Evolutionary conservation across 2,797 vertebrate species (phyloP).

Genomic region (Gastrophryne carolinensis): DNA sequence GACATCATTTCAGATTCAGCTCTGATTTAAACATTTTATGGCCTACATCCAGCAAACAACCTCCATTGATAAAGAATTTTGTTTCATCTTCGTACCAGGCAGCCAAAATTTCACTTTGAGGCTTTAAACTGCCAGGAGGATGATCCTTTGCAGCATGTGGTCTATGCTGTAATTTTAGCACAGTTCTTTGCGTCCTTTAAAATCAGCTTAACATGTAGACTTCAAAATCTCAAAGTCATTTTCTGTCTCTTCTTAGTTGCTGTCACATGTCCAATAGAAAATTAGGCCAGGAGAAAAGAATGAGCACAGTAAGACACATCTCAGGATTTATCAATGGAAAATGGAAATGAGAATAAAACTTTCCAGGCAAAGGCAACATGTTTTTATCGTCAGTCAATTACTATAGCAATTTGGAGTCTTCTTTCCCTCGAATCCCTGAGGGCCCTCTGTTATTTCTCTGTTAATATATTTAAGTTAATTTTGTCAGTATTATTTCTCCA

Average conservation of each 20-base stretch:
- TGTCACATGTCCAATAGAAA: background rate
- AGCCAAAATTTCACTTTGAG: conserved; percentile 13
- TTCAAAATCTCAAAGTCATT: background rate
- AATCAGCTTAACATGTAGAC: conserved; percentile 2
- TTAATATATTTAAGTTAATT: too few relatives aligned
- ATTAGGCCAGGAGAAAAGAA: conserved; percentile 1
- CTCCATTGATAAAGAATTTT: background rate
- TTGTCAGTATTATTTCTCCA: background rate
- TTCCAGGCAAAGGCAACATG: background rate
- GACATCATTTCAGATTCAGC: background rate
- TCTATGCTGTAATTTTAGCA: background rate
- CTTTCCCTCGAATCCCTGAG: background rate
- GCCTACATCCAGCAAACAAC: conserved; percentile 7
- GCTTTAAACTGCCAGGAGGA: conserved; percentile 29
- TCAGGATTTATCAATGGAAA: background rate
- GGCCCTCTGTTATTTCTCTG: background rate
- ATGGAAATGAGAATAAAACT: background rate
- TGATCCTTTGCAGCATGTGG: background rate
- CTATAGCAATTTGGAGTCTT: background rate
- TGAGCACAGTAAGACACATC: background rate
- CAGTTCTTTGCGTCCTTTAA: background rate
- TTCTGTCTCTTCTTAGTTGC: background rate
- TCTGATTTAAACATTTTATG: conserved; percentile 13
- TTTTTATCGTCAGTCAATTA: background rate
- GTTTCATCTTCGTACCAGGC: conserved; percentile 15